These are phyloP conservation scores for Sandelia bainsii DNA, from an alignment of 2,797 vertebrate genomes.

Conservation along the genomic window DNA sequence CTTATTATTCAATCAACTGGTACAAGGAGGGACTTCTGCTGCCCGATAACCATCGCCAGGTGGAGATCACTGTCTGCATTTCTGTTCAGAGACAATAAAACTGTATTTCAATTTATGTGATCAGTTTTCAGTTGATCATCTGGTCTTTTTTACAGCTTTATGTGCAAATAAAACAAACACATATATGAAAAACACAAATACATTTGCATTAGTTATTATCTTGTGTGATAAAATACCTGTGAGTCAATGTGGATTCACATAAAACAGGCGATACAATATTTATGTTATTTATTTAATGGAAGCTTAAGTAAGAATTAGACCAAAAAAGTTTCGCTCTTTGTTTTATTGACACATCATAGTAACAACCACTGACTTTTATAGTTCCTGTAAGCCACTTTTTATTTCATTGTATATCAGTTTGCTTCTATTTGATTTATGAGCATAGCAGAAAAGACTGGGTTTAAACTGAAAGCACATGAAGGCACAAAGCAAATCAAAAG, in stretches of 20 bases:
- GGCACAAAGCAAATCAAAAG: not conserved
- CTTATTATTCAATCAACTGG: slow-evolving; percentile 99
- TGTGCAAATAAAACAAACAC: not conserved
- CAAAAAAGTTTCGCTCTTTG: not conserved
- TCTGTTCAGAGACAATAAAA: slow-evolving; percentile 2
- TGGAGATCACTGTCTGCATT: slow-evolving; percentile 36
- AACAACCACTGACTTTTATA: not conserved
- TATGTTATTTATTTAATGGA: too few species aligned
- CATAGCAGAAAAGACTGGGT: not conserved
- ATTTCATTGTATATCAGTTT: slow-evolving; percentile 4
- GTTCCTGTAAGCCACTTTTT: not conserved
- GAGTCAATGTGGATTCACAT: too few species aligned
- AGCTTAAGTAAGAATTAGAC: not conserved
- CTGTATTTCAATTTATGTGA: not conserved
- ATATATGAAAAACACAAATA: too few species aligned
- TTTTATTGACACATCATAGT: too few species aligned
- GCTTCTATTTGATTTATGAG: slow-evolving; percentile 1
- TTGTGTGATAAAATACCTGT: not conserved
- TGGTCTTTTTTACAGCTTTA: not conserved
- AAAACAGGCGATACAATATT: too few species aligned
- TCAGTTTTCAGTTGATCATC: not conserved
- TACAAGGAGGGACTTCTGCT: slow-evolving; percentile 95
- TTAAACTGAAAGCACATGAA: not conserved
- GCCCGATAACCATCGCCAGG: slow-evolving; percentile 96
- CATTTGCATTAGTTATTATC: not conserved